Evolutionary conservation across 2,113 vertebrate species (phyloP).

Genomic region (Nyctibius bracteatus): DNA sequence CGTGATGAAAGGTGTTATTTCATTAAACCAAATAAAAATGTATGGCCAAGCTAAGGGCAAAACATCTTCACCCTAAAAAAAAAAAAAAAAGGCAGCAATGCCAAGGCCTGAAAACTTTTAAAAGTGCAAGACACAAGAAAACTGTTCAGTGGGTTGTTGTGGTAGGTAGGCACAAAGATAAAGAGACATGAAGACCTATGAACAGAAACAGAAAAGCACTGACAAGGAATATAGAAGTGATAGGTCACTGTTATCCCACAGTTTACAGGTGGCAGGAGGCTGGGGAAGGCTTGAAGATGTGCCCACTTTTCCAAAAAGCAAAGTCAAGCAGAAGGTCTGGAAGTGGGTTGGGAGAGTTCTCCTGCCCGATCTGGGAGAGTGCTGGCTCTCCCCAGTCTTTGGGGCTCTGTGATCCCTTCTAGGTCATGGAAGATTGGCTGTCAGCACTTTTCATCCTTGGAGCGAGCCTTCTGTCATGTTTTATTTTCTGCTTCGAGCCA

Average conservation of each 20-base stretch:
- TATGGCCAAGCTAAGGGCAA: background rate
- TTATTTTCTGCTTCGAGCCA: slow-evolving; percentile 30
- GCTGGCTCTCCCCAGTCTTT: background rate
- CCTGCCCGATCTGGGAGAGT: background rate
- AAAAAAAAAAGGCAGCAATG: background rate
- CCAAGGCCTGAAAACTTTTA: background rate
- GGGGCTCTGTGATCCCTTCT: background rate
- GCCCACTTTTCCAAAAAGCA: background rate
- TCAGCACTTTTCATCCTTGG: background rate
- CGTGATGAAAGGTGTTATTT: background rate
- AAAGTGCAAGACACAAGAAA: background rate
- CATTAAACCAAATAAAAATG: background rate
- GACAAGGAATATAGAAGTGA: background rate
- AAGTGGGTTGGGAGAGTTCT: background rate
- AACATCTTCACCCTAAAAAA: background rate
- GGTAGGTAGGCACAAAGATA: background rate
- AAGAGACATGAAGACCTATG: background rate
- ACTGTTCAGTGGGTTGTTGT: background rate
- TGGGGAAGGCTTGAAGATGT: background rate
- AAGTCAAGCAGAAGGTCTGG: background rate
- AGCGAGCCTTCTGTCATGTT: background rate
- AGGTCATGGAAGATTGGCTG: background rate
- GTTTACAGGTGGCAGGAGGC: background rate
- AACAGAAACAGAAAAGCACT: background rate
- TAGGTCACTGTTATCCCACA: background rate